These are phyloP conservation scores for Notodonta ziczac DNA, from an alignment of 2,888 invertebrate genomes.

Conservation along the genomic window DNA sequence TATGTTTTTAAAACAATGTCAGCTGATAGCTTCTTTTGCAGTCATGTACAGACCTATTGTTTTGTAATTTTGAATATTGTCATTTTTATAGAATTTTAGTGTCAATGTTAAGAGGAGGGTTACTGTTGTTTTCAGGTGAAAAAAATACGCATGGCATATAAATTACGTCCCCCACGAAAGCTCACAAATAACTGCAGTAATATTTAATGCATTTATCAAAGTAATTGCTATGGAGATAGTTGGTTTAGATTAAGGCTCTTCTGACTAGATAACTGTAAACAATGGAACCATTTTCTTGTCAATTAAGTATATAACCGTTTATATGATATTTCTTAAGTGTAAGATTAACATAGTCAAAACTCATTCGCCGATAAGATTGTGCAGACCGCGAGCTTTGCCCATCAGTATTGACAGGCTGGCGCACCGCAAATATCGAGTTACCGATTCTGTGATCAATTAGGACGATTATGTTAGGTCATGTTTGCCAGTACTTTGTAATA, in stretches of 20 bases:
- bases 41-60: too few species aligned
- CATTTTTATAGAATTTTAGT: constrained; percentile 25
- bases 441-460: constrained; percentile 69
- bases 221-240: too few species aligned
- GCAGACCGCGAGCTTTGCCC: constrained; percentile 39
- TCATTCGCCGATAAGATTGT: constrained; percentile 39
- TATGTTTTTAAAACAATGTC: too few species aligned
- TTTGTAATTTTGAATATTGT: too few species aligned
- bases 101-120: constrained; percentile 25
- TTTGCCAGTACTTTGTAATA: constrained; percentile 33
- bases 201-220: too few species aligned
- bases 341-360: constrained; percentile 30
- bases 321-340: background rate
- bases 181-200: too few species aligned
- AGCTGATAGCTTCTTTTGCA: too few species aligned
- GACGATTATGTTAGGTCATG: constrained; percentile 49
- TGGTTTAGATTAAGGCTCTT: background rate
- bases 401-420: constrained; percentile 17
- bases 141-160: too few species aligned
- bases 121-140: constrained; percentile 17
- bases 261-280: background rate
- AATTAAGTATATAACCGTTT: background rate
- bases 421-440: constrained; percentile 50
- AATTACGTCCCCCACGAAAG: too few species aligned
- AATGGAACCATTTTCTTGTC: constrained; percentile 1